phyloP scores from a whole-genome alignment of 2,113 vertebrate species.

The Phasianus colchicus region DNA sequence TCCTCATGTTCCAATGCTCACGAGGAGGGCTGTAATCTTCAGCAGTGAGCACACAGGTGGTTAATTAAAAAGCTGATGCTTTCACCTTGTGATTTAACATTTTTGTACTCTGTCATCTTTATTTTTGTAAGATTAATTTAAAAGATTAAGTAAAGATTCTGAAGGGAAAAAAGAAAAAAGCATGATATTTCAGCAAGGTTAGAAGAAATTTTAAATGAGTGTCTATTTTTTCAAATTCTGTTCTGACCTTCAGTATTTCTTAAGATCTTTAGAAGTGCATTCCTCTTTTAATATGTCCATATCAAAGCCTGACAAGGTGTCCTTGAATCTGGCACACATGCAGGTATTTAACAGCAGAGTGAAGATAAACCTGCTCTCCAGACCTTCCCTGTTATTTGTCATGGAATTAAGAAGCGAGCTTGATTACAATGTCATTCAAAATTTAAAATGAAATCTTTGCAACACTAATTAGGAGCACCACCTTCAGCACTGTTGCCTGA shows the following conservation, averaged over 20 bases:
- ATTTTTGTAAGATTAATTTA: not conserved
- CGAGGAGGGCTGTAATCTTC: not conserved
- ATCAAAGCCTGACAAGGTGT: not conserved
- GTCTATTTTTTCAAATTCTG: not conserved
- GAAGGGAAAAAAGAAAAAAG: not conserved
- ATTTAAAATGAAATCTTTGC: not conserved
- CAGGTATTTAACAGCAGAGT: not conserved
- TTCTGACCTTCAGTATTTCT: not conserved
- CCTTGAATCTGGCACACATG: not conserved
- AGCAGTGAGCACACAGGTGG: not conserved
- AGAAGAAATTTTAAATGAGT: not conserved
- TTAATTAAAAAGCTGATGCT: constrained; percentile 4
- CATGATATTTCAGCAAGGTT: not conserved
- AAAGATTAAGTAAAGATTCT: constrained; percentile 8
- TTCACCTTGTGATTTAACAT: not conserved
- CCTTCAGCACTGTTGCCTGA: not conserved
- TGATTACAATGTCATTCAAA: not conserved
- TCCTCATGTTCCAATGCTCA: not conserved
- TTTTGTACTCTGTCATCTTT: not conserved
- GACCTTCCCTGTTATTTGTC: not conserved
- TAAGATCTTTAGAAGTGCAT: not conserved
- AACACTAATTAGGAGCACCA: not conserved
- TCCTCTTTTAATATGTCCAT: not conserved
- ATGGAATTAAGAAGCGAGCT: not conserved
- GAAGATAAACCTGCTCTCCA: not conserved